These are phyloP conservation scores for Hippocampus guttulatus DNA, from an alignment of 2,113 vertebrate species.

Conservation along the genomic window DNA sequence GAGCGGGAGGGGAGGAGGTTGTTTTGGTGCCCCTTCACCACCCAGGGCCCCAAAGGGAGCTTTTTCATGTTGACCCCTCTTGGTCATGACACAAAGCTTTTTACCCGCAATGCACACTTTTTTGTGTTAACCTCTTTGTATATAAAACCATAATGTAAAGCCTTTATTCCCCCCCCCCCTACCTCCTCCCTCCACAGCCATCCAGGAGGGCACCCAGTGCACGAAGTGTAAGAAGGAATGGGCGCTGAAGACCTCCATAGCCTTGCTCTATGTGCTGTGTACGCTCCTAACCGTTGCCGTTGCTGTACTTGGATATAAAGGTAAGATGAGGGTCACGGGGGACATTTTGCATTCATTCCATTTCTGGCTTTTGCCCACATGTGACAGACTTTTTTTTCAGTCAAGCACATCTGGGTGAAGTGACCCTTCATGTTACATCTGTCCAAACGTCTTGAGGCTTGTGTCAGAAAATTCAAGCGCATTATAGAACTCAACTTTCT, in stretches of 20 bases:
- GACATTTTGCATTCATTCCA: no score
- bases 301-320: constrained; percentile 93
- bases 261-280: constrained; percentile 88
- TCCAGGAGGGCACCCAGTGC: constrained; percentile 93
- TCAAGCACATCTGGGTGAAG: not conserved
- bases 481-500: constrained; percentile 47
- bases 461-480: constrained; percentile 31
- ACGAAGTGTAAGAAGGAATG: constrained; percentile 96
- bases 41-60: constrained; percentile 57
- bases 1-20: constrained; percentile 42
- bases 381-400: not conserved
- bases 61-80: constrained; percentile 77
- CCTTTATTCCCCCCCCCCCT: not conserved
- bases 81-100: constrained; percentile 25
- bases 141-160: constrained; percentile 6
- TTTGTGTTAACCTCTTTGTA: not conserved
- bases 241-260: constrained; percentile 92
- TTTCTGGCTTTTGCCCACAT: no score
- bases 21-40: constrained; percentile 67
- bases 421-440: constrained; percentile 1
- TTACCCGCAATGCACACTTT: not conserved
- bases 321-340: constrained; percentile 57
- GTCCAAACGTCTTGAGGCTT: no score
- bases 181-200: constrained; percentile 71
- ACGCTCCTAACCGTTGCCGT: constrained; percentile 90